A percentile compares a stretch with the other conserved stretches of the same genome.
Evolutionary conservation across 2,888 invertebrate genomes (phyloP).

Genomic region (Choristoneura rosaceana): DNA sequence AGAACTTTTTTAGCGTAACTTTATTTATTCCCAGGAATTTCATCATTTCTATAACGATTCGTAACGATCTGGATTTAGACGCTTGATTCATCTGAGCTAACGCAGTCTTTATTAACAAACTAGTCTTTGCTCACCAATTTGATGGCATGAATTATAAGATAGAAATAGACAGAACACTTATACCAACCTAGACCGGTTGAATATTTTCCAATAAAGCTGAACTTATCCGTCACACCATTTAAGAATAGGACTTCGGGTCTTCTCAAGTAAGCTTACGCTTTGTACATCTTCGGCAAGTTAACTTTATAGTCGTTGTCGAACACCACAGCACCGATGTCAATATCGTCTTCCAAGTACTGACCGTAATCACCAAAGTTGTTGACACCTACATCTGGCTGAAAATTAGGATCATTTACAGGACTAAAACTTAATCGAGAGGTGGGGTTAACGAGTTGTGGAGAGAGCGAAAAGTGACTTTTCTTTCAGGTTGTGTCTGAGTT

Average conservation of each 20-base stretch:
- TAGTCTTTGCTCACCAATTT: no score
- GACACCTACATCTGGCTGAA: constrained; percentile 64
- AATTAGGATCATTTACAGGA: neutral
- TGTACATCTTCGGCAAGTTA: constrained; percentile 80
- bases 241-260: constrained; percentile 82
- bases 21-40: constrained; percentile 66
- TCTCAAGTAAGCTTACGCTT: constrained; percentile 75
- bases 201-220: constrained; percentile 63
- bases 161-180: no score
- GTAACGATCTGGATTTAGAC: no score
- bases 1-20: neutral
- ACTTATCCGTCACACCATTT: constrained; percentile 77
- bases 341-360: constrained; percentile 67
- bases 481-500: no score
- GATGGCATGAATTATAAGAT: no score
- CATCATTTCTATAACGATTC: no score
- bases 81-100: no score
- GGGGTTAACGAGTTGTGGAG: no score
- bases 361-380: constrained; percentile 60
- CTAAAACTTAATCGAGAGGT: no score
- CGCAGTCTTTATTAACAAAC: no score
- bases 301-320: constrained; percentile 81
- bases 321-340: constrained; percentile 85
- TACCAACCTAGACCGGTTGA: neutral
- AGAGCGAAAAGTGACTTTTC: no score